A percentile compares a stretch with the other conserved stretches of the same genome.
These are phyloP conservation scores for Philonicus albiceps DNA, from an alignment of 2,888 invertebrate species.

Conservation along the genomic window DNA sequence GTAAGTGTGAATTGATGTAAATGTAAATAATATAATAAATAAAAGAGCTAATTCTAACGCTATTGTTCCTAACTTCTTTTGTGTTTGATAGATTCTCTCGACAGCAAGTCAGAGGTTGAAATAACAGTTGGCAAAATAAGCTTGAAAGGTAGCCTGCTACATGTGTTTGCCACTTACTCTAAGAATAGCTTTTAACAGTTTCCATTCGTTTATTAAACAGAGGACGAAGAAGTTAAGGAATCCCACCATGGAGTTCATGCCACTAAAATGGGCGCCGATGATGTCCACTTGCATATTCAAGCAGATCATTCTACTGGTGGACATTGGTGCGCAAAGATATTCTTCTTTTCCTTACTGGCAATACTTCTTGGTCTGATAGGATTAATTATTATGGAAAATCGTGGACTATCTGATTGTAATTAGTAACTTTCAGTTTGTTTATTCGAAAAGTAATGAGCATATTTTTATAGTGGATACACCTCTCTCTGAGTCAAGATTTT, in stretches of 20 bases:
- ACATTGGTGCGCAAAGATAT: conserved; percentile 83
- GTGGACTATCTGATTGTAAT: conserved; percentile 79
- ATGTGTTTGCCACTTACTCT: neutral
- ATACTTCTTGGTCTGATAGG: conserved; percentile 77
- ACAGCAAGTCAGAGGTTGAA: conserved; percentile 62
- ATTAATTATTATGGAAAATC: conserved; percentile 80
- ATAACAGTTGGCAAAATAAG: conserved; percentile 59
- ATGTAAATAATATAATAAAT: neutral
- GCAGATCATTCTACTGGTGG: conserved; percentile 81
- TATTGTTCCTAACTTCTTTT: conserved; percentile 35
- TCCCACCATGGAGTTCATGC: conserved; percentile 61
- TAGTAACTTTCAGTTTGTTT: neutral
- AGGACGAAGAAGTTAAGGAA: conserved; percentile 59
- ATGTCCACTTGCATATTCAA: conserved; percentile 79
- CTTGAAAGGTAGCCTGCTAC: conserved; percentile 54
- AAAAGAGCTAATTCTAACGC: neutral
- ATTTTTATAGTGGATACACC: conserved; percentile 68
- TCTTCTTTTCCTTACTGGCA: conserved; percentile 79
- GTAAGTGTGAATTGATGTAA: neutral
- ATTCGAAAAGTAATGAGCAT: neutral
- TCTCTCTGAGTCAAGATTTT: conserved; percentile 73
- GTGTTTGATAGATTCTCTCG: conserved; percentile 57
- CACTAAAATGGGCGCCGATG: conserved; percentile 68
- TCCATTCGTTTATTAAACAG: conserved; percentile 41
- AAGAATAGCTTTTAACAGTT: neutral